A percentile compares a stretch with the other conserved stretches of the same genome.
These are phyloP conservation scores for Colaptes auratus DNA, from an alignment of 2,113 vertebrate species.

Conservation along the genomic window DNA sequence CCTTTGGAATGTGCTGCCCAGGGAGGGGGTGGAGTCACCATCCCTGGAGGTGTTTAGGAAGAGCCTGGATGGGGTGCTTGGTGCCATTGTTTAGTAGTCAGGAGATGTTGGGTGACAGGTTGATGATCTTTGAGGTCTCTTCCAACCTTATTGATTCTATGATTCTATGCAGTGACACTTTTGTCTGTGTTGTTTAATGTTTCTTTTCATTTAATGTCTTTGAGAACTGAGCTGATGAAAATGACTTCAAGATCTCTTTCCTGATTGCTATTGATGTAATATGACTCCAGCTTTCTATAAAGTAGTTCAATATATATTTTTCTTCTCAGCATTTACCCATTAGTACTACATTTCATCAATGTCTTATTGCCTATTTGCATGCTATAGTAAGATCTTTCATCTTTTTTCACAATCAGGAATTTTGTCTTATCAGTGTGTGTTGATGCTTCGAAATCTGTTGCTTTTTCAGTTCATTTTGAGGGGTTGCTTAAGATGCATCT, in stretches of 20 bases:
- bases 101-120: too few relatives aligned
- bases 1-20: too few relatives aligned
- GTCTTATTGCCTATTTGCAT: not conserved
- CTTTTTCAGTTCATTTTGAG: not conserved
- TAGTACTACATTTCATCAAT: not conserved
- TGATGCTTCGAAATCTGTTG: not conserved
- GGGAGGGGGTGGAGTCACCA: too few relatives aligned
- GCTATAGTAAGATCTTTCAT: not conserved
- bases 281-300: not conserved
- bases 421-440: not conserved
- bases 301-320: not conserved
- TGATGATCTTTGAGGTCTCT: too few relatives aligned
- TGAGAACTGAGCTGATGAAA: not conserved
- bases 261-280: not conserved
- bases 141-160: too few relatives aligned
- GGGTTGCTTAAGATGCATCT: not conserved
- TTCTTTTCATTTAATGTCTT: not conserved
- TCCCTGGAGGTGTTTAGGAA: too few relatives aligned
- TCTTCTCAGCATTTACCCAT: not conserved
- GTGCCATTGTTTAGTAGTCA: too few relatives aligned
- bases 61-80: too few relatives aligned
- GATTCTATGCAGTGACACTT: fast-evolving
- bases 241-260: not conserved
- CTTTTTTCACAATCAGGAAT: not conserved
- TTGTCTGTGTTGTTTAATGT: not conserved